Conservation (phyloP, 1,140 invertebrate genomes). For the Zaprionus camerounensis region DNA sequence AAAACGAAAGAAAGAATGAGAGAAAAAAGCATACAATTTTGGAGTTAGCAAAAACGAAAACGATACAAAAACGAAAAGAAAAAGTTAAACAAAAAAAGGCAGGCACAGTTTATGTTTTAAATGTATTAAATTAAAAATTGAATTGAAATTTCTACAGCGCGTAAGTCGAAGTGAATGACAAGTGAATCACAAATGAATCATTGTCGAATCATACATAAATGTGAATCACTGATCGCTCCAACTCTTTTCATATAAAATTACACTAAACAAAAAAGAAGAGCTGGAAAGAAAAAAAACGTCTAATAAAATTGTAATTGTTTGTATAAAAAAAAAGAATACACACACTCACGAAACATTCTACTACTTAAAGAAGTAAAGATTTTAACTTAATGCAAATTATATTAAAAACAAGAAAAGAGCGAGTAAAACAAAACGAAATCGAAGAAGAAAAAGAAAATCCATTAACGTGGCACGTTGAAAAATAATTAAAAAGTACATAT, state of each 20-base stretch:
- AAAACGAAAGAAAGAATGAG: neutral
- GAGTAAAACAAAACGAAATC: slow-evolving; percentile 24
- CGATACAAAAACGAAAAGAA: slow-evolving; percentile 9
- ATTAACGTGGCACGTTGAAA: slow-evolving; percentile 65
- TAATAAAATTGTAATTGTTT: slow-evolving; percentile 52
- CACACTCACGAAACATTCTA: slow-evolving; percentile 62
- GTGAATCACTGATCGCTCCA: neutral
- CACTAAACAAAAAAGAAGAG: neutral
- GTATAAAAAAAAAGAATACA: slow-evolving; percentile 44
- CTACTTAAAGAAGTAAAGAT: slow-evolving; percentile 57
- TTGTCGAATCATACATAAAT: neutral
- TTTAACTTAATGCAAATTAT: slow-evolving; percentile 59
- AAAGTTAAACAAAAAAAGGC: slow-evolving; percentile 16
- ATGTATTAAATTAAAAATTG: slow-evolving; percentile 17
- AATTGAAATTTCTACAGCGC: slow-evolving; percentile 8
- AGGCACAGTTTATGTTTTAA: slow-evolving; percentile 45
- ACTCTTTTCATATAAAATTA: neutral
- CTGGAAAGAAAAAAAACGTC: slow-evolving; percentile 6
- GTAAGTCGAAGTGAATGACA: neutral
- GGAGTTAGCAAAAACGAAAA: slow-evolving; percentile 16
- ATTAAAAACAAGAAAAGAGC: slow-evolving; percentile 33
- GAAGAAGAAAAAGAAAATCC: slow-evolving; percentile 28
- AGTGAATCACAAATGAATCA: neutral
- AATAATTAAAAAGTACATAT: slow-evolving; percentile 43
- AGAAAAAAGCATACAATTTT: slow-evolving; percentile 21